These are phyloP conservation scores for Tauraco hartlaubi DNA, from an alignment of 2,797 vertebrate species.

Conservation along the genomic window DNA sequence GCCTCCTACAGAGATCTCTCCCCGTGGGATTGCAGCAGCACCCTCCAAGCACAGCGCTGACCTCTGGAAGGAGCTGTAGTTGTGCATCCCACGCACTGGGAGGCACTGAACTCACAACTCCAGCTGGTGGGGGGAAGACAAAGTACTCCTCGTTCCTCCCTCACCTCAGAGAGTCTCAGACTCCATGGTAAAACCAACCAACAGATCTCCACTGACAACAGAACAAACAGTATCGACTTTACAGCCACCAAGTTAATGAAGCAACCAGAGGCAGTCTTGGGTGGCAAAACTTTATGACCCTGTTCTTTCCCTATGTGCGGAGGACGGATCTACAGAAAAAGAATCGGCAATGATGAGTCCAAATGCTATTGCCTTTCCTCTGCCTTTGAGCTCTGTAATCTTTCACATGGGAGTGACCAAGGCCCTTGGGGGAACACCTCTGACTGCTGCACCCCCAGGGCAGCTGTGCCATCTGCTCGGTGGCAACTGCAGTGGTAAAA, in stretches of 20 bases:
- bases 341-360: neutral
- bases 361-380: neutral
- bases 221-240: neutral
- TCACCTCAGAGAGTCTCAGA: neutral
- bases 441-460: neutral
- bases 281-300: neutral
- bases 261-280: neutral
- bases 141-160: neutral
- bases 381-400: neutral
- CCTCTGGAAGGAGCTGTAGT: neutral
- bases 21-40: neutral
- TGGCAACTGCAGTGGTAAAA: neutral
- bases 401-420: neutral
- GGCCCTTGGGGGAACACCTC: too few relatives aligned
- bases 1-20: neutral
- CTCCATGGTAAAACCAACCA: neutral
- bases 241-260: neutral
- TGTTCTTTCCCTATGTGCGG: neutral
- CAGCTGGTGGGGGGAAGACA: neutral
- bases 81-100: neutral
- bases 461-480: neutral
- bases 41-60: neutral
- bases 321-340: neutral
- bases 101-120: neutral
- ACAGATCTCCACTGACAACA: neutral